Evolutionary conservation across 2,113 vertebrate species (phyloP).

Genomic region (Carassius gibelio): DNA sequence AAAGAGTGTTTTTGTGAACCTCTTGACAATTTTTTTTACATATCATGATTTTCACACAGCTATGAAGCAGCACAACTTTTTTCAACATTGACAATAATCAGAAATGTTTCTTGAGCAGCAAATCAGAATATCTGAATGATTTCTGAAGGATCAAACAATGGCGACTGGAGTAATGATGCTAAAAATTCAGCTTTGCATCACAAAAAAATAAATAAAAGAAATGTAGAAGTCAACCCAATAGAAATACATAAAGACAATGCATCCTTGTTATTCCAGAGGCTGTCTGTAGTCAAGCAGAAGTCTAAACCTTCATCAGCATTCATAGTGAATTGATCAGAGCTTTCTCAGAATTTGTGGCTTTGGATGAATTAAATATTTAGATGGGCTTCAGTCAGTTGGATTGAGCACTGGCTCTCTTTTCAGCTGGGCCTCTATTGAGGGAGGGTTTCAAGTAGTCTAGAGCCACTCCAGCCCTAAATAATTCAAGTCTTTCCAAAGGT

Average conservation of each 20-base stretch:
- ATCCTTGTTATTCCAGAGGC: neutral
- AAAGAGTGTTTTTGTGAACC: neutral
- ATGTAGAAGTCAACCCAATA: neutral
- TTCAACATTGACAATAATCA: neutral
- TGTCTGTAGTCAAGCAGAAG: constrained; percentile 26
- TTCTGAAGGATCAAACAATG: neutral
- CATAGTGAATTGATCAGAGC: constrained; percentile 20
- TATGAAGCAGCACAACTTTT: neutral
- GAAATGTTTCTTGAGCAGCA: neutral
- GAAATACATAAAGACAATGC: neutral
- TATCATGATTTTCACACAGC: neutral
- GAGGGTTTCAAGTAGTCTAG: constrained; percentile 43
- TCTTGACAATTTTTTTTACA: neutral
- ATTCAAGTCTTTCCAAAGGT: constrained; percentile 48
- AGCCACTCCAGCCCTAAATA: constrained; percentile 52
- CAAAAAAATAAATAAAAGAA: no score
- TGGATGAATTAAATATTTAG: constrained; percentile 53
- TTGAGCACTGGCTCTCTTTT: constrained; percentile 44
- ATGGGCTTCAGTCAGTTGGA: constrained; percentile 40
- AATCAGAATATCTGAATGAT: neutral
- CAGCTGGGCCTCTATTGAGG: constrained; percentile 17
- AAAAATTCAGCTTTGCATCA: neutral
- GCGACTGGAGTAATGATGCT: neutral
- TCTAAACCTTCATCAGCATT: constrained; percentile 17
- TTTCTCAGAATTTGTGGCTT: constrained; percentile 6